These are phyloP conservation scores for Whitmania pigra DNA, from an alignment of 1,140 invertebrate genomes.

Conservation along the genomic window DNA sequence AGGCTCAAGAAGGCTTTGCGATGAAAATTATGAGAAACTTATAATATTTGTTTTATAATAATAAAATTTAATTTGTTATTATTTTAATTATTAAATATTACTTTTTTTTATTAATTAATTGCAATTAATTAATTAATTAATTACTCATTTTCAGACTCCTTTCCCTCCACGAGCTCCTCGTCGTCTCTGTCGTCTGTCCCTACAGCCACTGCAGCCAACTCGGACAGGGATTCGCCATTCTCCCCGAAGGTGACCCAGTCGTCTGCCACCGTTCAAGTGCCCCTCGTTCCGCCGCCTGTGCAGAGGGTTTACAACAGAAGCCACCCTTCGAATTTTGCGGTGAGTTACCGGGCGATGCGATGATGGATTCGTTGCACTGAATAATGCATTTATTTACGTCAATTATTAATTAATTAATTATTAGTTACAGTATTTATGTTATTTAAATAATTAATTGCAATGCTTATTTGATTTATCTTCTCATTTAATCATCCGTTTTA, in stretches of 20 bases:
- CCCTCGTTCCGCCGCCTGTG: neutral
- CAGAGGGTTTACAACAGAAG: neutral
- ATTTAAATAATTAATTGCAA: too few relatives aligned
- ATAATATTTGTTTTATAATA: too few relatives aligned
- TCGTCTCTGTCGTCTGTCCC: neutral
- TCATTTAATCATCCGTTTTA: neutral
- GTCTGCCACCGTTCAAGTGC: neutral
- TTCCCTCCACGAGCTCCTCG: neutral
- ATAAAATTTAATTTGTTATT: too few relatives aligned
- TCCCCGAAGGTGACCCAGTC: neutral
- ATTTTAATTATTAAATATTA: too few relatives aligned
- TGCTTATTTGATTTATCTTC: neutral
- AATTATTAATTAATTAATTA: neutral
- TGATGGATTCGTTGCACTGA: neutral
- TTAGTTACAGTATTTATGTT: too few relatives aligned
- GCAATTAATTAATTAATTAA: neutral
- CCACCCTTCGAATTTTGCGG: neutral
- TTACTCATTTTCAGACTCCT: neutral
- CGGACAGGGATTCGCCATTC: neutral
- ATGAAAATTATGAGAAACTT: too few relatives aligned
- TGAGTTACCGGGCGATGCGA: neutral
- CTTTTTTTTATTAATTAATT: neutral
- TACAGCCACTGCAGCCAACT: neutral
- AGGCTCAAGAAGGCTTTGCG: neutral
- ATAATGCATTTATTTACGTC: neutral